Evolutionary conservation across 2,888 invertebrate genomes (phyloP), one percentile per base, ranked within the genome.

Genomic region (Drosophila heteroneura): DNA sequence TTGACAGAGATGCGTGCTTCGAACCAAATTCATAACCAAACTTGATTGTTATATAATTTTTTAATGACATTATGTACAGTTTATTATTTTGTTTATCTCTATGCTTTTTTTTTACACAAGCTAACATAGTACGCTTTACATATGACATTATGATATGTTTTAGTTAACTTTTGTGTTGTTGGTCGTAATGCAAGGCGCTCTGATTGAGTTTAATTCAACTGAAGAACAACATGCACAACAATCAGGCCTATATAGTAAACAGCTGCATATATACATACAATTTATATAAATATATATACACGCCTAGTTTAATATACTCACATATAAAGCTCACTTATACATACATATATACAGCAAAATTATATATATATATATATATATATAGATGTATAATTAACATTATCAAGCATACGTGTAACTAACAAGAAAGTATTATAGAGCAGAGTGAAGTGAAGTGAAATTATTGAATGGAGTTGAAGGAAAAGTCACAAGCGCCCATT

Each of bases 11-110:
- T 71, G 85, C 70, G 90, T 90, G 85, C 85, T 86, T 90, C 65
- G 76, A 83, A 86, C 85, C 85, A 86, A 90, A 87, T 90, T 90
- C 47, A 68, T 83, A 76, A 89, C 87, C 87, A 89, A 87, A 90
- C 91, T 82, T 82, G 70, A 79, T 86, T 86, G 90, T 86, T 86
- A 86, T 89, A 90, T 90, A 86, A 89, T 86, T 79, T 88, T 85
- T 89, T 81, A 79, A 85, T 86, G 70, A 83, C 89, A 83, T 86
- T 85, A 73, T 86, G 85, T 86, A 86, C 90, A 86, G 85, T 74
- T 82, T 72, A 74, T 81, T 83, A 74, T 60, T 79, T 86, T 86
- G 68, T 76, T 74, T 74, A 71, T 70, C 59, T 51, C 62, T 64
- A 70, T 68, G 32, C 52, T 58, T 53, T 68, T 68, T 68, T 56